Evolutionary conservation across 2,888 invertebrate species (phyloP).

Genomic region (Drosophila colorata): DNA sequence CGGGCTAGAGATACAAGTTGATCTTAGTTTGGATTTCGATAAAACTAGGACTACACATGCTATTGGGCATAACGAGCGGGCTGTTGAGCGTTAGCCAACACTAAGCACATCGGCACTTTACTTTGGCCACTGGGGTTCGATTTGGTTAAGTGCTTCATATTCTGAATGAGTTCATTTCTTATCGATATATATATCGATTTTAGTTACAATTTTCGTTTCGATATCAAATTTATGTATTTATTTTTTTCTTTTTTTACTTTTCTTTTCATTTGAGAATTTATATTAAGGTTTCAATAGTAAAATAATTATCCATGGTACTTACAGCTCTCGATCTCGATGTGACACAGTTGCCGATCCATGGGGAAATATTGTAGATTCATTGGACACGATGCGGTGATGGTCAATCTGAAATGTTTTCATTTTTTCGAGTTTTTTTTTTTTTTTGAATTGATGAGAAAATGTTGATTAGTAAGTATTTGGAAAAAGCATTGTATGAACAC

Average conservation of each 20-base stretch:
- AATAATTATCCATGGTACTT: conserved; percentile 87
- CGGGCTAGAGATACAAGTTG: conserved; percentile 7
- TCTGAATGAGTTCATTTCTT: conserved; percentile 75
- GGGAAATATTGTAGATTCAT: conserved; percentile 98
- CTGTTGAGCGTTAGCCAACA: conserved; percentile 32
- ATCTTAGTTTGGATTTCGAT: neutral
- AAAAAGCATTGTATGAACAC: conserved; percentile 49
- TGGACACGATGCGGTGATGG: conserved; percentile 97
- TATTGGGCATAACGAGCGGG: neutral
- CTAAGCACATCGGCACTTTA: conserved; percentile 51
- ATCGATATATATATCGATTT: conserved; percentile 33
- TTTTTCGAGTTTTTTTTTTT: conserved; percentile 29
- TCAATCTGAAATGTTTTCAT: conserved; percentile 86
- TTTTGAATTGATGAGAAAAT: conserved; percentile 30
- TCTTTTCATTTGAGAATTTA: conserved; percentile 7
- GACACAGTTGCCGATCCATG: conserved; percentile 97
- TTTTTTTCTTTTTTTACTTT: conserved; percentile 12
- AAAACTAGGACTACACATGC: neutral
- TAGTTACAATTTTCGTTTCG: conserved; percentile 38
- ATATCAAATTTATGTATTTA: conserved; percentile 24
- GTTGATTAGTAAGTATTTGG: conserved; percentile 49
- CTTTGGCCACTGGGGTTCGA: conserved; percentile 52
- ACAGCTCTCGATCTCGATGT: conserved; percentile 99
- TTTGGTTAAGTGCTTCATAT: conserved; percentile 61
- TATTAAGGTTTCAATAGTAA: neutral